These are phyloP conservation scores for Barbus barbus DNA, from an alignment of 2,113 vertebrate genomes.

Conservation along the genomic window DNA sequence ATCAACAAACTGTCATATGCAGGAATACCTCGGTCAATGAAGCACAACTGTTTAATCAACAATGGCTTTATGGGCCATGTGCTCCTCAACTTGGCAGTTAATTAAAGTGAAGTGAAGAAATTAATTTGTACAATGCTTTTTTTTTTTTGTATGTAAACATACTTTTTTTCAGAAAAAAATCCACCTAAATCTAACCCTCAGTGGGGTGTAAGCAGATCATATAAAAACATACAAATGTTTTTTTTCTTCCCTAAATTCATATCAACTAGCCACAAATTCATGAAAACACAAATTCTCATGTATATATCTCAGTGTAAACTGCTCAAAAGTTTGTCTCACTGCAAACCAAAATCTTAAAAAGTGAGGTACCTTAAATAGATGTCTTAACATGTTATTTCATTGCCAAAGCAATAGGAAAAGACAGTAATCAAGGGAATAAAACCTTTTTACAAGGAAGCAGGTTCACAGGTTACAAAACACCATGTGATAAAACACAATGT, in stretches of 20 bases:
- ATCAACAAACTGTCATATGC: not conserved
- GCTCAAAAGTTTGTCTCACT: not conserved
- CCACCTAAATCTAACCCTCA: not conserved
- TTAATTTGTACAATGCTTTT: not conserved
- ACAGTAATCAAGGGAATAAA: conserved; percentile 29
- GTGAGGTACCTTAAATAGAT: not conserved
- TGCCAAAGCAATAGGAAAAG: not conserved
- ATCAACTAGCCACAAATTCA: too few relatives aligned
- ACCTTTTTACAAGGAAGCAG: conserved; percentile 8
- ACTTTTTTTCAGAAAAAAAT: too few relatives aligned
- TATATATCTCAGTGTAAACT: not conserved
- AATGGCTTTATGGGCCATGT: not conserved
- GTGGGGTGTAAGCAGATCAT: too few relatives aligned
- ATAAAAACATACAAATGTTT: not conserved
- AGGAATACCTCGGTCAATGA: not conserved
- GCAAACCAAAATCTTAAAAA: not conserved
- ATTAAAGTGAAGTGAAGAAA: not conserved
- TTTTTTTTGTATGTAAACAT: too few relatives aligned
- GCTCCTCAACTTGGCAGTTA: not conserved
- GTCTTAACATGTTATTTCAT: not conserved
- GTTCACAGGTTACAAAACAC: not conserved
- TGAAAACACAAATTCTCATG: not conserved
- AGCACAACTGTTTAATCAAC: conserved; percentile 24
- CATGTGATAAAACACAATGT: too few relatives aligned
- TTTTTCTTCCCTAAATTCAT: too few relatives aligned